Evolutionary conservation across 2,113 vertebrate genomes (phyloP).

Genomic region (Archilochus colubris): DNA sequence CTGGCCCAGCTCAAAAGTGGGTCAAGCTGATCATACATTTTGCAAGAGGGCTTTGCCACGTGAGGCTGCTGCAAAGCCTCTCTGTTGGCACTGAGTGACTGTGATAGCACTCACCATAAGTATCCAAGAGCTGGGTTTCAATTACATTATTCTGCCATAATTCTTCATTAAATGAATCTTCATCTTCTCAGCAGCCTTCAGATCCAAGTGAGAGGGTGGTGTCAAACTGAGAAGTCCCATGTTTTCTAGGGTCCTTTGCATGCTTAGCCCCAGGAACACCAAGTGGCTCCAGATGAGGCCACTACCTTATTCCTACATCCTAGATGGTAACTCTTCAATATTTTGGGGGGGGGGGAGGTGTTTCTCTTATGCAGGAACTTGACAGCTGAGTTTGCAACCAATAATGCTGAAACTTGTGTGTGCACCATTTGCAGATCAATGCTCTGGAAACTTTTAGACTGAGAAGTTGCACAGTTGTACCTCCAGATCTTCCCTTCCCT

Average conservation of each 20-base stretch:
- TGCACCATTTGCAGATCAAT: background rate
- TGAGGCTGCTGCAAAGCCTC: background rate
- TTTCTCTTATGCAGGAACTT: background rate
- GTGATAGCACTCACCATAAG: background rate
- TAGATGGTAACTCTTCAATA: background rate
- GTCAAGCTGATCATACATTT: conserved; percentile 6
- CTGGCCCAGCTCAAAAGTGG: conserved; percentile 29
- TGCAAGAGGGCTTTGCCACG: background rate
- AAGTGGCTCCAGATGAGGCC: background rate
- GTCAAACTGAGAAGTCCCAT: background rate
- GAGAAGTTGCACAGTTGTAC: background rate
- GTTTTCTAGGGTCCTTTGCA: background rate
- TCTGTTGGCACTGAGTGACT: background rate
- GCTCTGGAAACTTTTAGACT: background rate
- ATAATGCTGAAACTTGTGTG: background rate
- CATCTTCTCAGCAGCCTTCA: background rate
- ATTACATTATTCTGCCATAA: background rate
- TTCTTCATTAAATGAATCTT: background rate
- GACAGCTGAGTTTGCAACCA: background rate
- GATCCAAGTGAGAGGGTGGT: background rate
- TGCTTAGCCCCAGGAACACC: background rate
- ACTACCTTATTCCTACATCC: background rate
- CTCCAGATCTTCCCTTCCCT: background rate
- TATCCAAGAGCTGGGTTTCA: background rate
- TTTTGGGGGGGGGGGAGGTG: background rate